Percentiles rank a stretch among this genome's conserved stretches.
These are phyloP conservation scores for Dolomedes plantarius DNA, from an alignment of 2,888 invertebrate genomes.

Conservation along the genomic window DNA sequence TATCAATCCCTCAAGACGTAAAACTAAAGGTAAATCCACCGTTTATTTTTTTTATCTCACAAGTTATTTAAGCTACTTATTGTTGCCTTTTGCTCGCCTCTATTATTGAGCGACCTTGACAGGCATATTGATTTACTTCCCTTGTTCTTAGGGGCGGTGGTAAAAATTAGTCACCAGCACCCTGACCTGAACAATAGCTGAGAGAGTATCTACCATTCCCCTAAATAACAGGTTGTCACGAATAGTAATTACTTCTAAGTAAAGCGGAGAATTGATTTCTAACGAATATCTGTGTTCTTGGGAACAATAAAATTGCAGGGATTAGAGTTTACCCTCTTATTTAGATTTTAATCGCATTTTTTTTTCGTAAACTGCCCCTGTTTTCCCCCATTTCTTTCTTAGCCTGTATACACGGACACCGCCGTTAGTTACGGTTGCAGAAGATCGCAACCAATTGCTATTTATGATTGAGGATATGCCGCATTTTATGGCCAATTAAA, in stretches of 20 bases:
- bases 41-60: no score
- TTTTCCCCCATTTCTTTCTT: background rate
- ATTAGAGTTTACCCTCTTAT: constrained; percentile 42
- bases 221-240: constrained; percentile 65
- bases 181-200: constrained; percentile 28
- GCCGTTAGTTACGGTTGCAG: background rate
- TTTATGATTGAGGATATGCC: background rate
- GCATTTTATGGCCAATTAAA: background rate
- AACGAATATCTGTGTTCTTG: constrained; percentile 47
- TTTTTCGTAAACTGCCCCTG: background rate
- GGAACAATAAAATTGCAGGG: constrained; percentile 60
- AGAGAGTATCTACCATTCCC: constrained; percentile 50
- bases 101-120: background rate
- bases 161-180: constrained; percentile 11
- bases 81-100: no score
- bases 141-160: background rate
- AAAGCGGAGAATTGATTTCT: constrained; percentile 62
- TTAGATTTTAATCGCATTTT: constrained; percentile 37
- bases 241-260: constrained; percentile 46
- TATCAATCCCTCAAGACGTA: no score
- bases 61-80: no score
- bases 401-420: background rate
- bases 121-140: background rate
- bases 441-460: background rate
- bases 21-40: no score